These are phyloP conservation scores for Lycocerus yunnanus DNA, from an alignment of 2,888 invertebrate species.

Conservation along the genomic window DNA sequence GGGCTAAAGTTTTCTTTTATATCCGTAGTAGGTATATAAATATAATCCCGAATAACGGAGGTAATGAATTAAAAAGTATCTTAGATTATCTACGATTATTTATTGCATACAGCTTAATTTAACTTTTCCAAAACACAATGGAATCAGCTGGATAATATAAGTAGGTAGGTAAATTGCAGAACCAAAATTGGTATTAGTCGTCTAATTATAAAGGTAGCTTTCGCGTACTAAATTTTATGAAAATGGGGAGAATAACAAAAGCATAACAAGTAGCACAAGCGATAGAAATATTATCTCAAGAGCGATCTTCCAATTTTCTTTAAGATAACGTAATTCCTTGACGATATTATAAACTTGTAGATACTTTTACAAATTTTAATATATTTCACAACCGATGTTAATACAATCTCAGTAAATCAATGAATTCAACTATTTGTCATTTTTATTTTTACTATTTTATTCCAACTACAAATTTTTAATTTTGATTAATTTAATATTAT, in stretches of 20 bases:
- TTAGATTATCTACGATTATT: not conserved
- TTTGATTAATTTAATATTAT: too few relatives aligned
- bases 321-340: not conserved
- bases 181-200: not conserved
- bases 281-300: not conserved
- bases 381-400: not conserved
- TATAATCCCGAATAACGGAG: not conserved
- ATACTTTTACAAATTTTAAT: not conserved
- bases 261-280: not conserved
- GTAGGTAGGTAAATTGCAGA: not conserved
- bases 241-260: constrained; percentile 1
- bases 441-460: not conserved
- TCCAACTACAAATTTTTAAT: too few relatives aligned
- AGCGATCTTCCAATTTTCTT: not conserved
- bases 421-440: not conserved
- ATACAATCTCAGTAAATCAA: not conserved
- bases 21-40: not conserved
- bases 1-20: not conserved
- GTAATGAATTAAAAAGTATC: not conserved
- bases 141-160: not conserved
- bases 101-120: not conserved
- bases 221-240: not conserved
- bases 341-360: not conserved
- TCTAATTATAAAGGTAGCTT: constrained; percentile 1
- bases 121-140: not conserved